These are phyloP conservation scores for Lepidocyrtinus sp. DNA, from an alignment of 2,888 invertebrate species.

Conservation along the genomic window DNA sequence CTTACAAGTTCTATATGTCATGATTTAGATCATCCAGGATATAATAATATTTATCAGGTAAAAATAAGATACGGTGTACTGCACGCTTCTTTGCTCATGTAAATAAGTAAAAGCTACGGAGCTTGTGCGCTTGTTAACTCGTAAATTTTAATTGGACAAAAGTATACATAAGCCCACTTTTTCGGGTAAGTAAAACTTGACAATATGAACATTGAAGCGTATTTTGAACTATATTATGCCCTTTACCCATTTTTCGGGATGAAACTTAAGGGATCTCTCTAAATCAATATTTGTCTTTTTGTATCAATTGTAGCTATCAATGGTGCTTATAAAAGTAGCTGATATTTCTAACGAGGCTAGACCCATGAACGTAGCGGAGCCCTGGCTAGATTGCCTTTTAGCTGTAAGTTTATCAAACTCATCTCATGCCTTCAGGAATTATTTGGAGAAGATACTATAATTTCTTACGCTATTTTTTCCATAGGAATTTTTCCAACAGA, in stretches of 20 bases:
- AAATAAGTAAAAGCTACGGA: no score
- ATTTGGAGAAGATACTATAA: no score
- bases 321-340: constrained; percentile 87
- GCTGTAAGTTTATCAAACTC: constrained; percentile 73
- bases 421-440: no score
- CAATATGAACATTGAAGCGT: neutral
- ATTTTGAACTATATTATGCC: neutral
- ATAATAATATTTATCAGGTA: constrained; percentile 83
- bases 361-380: constrained; percentile 87
- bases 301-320: constrained; percentile 77
- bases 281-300: constrained; percentile 2
- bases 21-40: constrained; percentile 83
- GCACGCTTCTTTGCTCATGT: no score
- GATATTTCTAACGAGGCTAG: constrained; percentile 88
- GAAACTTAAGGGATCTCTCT: constrained; percentile 28
- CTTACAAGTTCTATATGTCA: constrained; percentile 87
- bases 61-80: no score
- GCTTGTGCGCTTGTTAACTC: no score
- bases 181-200: no score
- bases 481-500: constrained; percentile 85
- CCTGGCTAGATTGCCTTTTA: constrained; percentile 84
- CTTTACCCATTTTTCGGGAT: neutral
- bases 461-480: neutral
- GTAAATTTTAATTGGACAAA: no score
- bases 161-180: no score